Evolutionary conservation across 2,797 vertebrate species (phyloP).

Genomic region (Malurus splendens): DNA sequence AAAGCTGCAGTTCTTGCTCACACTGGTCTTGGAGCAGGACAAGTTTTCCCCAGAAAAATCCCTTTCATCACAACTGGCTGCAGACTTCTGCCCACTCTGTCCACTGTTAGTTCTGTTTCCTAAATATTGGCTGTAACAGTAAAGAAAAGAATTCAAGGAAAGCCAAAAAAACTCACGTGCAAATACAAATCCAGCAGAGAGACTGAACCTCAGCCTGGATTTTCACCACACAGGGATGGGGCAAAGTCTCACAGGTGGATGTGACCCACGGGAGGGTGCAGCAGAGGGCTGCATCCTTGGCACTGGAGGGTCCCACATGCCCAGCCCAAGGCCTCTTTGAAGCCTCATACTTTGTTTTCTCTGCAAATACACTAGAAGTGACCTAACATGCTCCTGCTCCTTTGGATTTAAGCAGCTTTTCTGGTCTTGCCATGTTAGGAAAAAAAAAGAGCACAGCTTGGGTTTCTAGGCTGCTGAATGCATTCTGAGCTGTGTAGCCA

Average conservation of each 20-base stretch:
- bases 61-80: neutral
- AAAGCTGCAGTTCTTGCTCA: neutral
- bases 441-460: neutral
- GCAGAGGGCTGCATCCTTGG: neutral
- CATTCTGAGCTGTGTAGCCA: neutral
- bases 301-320: neutral
- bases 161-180: neutral
- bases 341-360: constrained; percentile 25
- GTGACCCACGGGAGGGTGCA: neutral
- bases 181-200: neutral
- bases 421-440: neutral
- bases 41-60: neutral
- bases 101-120: neutral
- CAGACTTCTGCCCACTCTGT: neutral
- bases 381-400: constrained; percentile 1
- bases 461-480: neutral
- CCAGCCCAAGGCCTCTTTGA: neutral
- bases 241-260: neutral
- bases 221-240: neutral
- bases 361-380: constrained; percentile 28
- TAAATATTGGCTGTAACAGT: neutral
- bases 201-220: neutral
- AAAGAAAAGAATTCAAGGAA: neutral
- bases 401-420: neutral
- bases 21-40: neutral